A percentile compares a stretch with the other conserved stretches of the same genome.
These are phyloP conservation scores for Brienomyrus longianalis DNA, from an alignment of 2,113 vertebrate species.

Conservation along the genomic window DNA sequence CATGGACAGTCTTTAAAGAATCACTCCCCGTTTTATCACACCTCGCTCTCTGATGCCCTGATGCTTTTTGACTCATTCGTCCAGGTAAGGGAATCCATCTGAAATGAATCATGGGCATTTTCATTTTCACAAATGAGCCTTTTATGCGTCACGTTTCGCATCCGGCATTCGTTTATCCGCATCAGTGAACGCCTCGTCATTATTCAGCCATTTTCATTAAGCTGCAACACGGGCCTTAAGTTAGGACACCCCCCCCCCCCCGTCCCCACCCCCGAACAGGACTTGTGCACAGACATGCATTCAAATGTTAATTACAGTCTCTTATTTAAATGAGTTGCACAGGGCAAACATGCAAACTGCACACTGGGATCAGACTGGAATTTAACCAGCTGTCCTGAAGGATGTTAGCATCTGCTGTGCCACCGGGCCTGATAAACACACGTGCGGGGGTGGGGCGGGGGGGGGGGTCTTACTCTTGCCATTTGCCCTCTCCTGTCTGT, in stretches of 20 bases:
- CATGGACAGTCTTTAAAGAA: neutral
- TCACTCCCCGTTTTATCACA: neutral
- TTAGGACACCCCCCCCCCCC: neutral
- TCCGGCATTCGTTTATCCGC: neutral
- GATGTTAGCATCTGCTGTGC: neutral
- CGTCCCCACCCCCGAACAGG: neutral
- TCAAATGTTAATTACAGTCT: neutral
- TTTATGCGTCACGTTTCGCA: neutral
- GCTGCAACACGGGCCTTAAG: neutral
- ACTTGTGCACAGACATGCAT: neutral
- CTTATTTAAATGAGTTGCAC: neutral
- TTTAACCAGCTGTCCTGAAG: neutral
- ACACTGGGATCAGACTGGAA: neutral
- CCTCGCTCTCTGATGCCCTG: neutral
- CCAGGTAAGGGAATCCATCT: neutral
- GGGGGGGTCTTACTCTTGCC: neutral
- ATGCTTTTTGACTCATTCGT: neutral
- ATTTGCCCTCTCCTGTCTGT: neutral
- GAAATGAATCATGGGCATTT: neutral
- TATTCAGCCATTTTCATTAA: neutral
- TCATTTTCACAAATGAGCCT: neutral
- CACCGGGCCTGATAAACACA: neutral
- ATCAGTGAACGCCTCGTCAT: neutral
- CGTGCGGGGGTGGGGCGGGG: neutral
- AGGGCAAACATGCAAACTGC: neutral